phyloP scores from a whole-genome alignment of 1,140 invertebrate genomes.

The Mamestra configurata region DNA sequence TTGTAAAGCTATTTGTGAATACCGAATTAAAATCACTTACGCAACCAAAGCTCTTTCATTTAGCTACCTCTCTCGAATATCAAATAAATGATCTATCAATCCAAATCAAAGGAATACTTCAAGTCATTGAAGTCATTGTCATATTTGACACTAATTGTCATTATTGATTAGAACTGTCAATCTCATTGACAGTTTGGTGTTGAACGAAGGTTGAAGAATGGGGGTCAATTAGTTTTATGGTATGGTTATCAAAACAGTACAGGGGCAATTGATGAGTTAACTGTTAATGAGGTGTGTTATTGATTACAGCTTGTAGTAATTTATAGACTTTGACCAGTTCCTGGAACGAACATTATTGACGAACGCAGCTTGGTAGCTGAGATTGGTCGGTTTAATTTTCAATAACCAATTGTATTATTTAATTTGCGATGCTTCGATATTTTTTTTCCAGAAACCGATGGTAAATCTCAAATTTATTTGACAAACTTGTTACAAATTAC shows the following conservation, averaged over 20 bases:
- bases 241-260: background rate
- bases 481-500: no score
- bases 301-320: no score
- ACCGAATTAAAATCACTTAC: background rate
- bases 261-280: background rate
- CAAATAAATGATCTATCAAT: background rate
- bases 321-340: no score
- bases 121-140: conserved; percentile 7
- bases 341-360: no score
- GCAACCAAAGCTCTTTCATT: background rate
- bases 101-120: background rate
- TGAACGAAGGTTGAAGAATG: background rate
- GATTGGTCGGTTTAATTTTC: no score
- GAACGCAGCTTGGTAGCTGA: no score
- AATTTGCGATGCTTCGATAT: no score
- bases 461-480: no score
- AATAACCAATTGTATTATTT: no score
- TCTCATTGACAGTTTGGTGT: background rate
- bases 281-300: no score
- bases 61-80: background rate
- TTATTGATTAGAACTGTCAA: conserved; percentile 6
- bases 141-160: conserved; percentile 4
- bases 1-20: no score
- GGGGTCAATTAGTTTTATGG: background rate
- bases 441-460: no score